phyloP scores from a whole-genome alignment of 2,797 vertebrate genomes.

The Catostomus latipinnis region DNA sequence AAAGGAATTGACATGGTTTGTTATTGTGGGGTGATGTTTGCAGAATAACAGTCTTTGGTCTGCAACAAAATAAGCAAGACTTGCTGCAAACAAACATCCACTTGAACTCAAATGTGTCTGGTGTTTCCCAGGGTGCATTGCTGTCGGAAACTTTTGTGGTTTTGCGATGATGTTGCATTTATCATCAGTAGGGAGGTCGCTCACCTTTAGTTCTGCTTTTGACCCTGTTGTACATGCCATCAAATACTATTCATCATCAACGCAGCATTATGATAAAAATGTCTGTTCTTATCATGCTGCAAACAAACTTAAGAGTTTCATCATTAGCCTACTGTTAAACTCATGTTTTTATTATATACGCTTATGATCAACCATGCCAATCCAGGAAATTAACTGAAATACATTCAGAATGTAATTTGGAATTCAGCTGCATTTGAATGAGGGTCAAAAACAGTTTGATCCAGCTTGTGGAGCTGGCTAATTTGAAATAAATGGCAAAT shows the following conservation, averaged over 20 bases:
- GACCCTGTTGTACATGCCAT: background rate
- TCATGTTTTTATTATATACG: background rate
- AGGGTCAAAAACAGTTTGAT: too few species aligned
- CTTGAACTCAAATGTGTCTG: conserved; percentile 5
- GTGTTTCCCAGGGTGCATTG: conserved; percentile 49
- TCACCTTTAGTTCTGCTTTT: conserved; percentile 49
- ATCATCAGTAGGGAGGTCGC: conserved; percentile 38
- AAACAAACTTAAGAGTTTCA: background rate
- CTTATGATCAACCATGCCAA: too few species aligned
- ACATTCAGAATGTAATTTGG: background rate
- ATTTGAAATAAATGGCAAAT: background rate
- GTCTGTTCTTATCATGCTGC: background rate
- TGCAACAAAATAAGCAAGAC: conserved; percentile 32
- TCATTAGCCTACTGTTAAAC: background rate
- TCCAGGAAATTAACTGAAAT: background rate
- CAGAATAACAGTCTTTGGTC: conserved; percentile 15
- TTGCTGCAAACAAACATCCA: conserved; percentile 15
- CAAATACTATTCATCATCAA: background rate
- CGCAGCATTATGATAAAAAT: background rate
- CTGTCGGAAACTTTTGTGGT: conserved; percentile 63
- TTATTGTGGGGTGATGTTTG: conserved; percentile 25
- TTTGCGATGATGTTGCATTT: conserved; percentile 50
- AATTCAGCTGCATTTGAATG: background rate
- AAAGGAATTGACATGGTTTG: conserved; percentile 14
- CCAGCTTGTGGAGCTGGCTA: too few species aligned